phyloP scores from a whole-genome alignment of 2,888 invertebrate species.

The Osedax fenrisi region DNA sequence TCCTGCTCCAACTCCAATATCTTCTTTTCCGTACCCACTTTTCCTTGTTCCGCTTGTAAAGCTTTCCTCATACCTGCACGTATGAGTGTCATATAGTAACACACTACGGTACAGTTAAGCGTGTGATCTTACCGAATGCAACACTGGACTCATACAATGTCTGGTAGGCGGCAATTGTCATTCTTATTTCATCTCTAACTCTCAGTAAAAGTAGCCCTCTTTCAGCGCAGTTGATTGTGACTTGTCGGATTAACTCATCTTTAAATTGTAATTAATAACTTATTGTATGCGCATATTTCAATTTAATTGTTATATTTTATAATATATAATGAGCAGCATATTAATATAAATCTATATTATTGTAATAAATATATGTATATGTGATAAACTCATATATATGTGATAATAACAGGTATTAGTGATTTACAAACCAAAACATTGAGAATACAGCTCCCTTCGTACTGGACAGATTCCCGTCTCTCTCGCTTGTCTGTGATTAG shows the following conservation, averaged over 20 bases:
- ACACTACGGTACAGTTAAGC: no score
- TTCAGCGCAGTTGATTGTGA: slow-evolving; percentile 91
- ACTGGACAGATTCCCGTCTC: slow-evolving; percentile 93
- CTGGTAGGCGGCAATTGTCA: slow-evolving; percentile 91
- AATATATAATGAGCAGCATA: no score
- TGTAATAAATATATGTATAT: no score
- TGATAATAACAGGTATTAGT: no score
- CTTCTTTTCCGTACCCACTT: slow-evolving; percentile 53
- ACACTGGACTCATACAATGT: slow-evolving; percentile 91
- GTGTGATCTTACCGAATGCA: slow-evolving; percentile 78
- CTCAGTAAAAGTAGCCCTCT: slow-evolving; percentile 79
- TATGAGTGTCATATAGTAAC: no score
- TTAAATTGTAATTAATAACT: slow-evolving; percentile 30
- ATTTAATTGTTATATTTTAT: no score
- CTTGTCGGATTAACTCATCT: slow-evolving; percentile 77
- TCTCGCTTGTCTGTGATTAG: slow-evolving; percentile 65
- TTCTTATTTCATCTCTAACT: slow-evolving; percentile 84
- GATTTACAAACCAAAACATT: slow-evolving; percentile 61
- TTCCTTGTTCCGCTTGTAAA: slow-evolving; percentile 79
- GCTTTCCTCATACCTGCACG: slow-evolving; percentile 71
- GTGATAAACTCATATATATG: no score
- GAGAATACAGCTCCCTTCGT: slow-evolving; percentile 79
- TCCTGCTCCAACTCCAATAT: slow-evolving; percentile 57
- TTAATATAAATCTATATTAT: no score
- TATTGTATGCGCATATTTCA: not conserved